Evolutionary conservation across 2,888 invertebrate species (phyloP), one percentile per base, ranked within the genome.

Genomic region (Callyntrura guangdongensis): DNA sequence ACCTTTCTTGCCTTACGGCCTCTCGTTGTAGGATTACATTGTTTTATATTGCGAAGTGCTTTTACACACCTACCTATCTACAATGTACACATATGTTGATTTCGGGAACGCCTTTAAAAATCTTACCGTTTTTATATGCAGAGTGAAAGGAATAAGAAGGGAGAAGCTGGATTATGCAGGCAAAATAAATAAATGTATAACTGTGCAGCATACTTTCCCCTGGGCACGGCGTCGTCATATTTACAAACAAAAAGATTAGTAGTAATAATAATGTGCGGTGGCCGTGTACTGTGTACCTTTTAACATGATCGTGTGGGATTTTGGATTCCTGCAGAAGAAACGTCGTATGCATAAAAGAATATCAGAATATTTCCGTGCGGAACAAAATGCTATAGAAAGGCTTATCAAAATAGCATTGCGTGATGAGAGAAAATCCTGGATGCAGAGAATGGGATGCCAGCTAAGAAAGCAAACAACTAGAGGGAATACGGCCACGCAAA

Each of bases 91-190:
- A 36, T 17, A 59, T 59, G 17, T 59, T 17, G 59, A 17, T n/a
- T 47, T 20, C n/a, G 81, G 84, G 74, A 84, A 89, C 77, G 89
- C 84, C 89, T 89, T 45, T 59, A 25, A 77, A 64, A 83, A 89
- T 89, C 89, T 74, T n/a, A 77, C 47, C 49, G 27, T 47, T 27
- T 84, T 89, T 56, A 14, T 64, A 53, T 89, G 84, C 72, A 72
- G 88, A 67, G 45, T 64, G 3, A 77, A 0, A 17, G 17, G 3
- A 17, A 6, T 53, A 0, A 17, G 17, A 8, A 17, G 3, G 1
- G 20, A 17, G 61, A 14, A 59, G 59, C 8, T 17, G 59, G 36
- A 36, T 36, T 36, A 36, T 36, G 6, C 36, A 36, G 3, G n/a
- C 5, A 59, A 59, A 59, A 59, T n/a, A n/a, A 17, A 49, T 14